Evolutionary conservation across 2,113 vertebrate genomes (phyloP).

Genomic region (Gadus macrocephalus): DNA sequence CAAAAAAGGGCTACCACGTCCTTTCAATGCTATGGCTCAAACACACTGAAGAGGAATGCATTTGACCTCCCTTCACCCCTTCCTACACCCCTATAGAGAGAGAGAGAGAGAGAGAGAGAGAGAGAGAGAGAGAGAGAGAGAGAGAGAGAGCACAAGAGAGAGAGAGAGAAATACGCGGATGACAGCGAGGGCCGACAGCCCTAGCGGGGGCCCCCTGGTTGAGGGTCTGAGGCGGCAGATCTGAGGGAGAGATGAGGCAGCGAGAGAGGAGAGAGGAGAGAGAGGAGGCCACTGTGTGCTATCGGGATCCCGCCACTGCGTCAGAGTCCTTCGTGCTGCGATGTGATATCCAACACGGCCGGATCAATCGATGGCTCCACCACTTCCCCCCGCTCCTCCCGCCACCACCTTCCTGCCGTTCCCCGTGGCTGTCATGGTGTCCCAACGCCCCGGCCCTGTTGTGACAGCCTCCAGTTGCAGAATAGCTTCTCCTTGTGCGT

Average conservation of each 20-base stretch:
- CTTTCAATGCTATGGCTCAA: too few species aligned
- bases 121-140: neutral
- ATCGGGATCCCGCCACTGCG: too few species aligned
- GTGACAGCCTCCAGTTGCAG: slow-evolving; percentile 17
- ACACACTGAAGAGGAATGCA: too few species aligned
- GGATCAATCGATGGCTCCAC: neutral
- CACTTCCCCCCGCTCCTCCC: neutral
- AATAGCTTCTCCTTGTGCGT: slow-evolving; percentile 5
- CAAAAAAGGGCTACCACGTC: too few species aligned
- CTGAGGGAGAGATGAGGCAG: slow-evolving; percentile 22
- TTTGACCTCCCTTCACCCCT: too few species aligned
- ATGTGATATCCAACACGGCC: too few species aligned
- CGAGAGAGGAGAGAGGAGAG: too few species aligned
- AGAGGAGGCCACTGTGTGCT: too few species aligned
- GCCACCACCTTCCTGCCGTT: neutral
- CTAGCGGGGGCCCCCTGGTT: slow-evolving; percentile 13
- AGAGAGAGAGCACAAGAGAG: neutral
- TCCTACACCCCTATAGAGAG: too few species aligned
- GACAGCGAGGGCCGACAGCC: slow-evolving; percentile 10
- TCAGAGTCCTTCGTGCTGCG: too few species aligned
- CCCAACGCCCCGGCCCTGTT: slow-evolving; percentile 6
- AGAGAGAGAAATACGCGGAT: neutral
- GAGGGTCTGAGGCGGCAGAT: slow-evolving; percentile 47
- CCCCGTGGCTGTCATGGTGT: slow-evolving; percentile 17
- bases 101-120: too few species aligned